Evolutionary conservation across 2,888 invertebrate species (phyloP), one percentile per base, ranked within the genome.

Genomic region (Tachina fera): DNA sequence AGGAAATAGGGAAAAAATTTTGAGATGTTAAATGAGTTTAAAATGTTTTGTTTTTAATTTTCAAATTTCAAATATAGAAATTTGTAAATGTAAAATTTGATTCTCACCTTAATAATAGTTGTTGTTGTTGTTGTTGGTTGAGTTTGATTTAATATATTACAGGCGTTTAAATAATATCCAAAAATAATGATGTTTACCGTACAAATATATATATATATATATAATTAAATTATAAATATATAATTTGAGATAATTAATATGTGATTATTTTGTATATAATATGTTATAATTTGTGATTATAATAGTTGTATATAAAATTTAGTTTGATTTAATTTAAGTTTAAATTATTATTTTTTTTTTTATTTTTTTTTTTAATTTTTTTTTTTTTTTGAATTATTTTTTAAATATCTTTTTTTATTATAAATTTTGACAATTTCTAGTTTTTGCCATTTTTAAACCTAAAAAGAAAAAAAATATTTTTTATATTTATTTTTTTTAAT

Each of bases 401-500:
- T 49, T 74, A 16, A 58, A 31, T 65, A 68, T 4, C 1, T 31
- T 8, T 67, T 74, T 72, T 31, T 2, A 43, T 14, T 9, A 45
- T 47, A 68, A 16, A 49, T 67, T 43, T 61, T 47, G 51, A 51
- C 43, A 74, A n/a, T 58, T 76, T 53, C 45, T 67, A 77, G 83
- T 83, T 83, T 77, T 83, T 72, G 77, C 71, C 77, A 78, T 83
- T 60, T 61, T 83, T 72, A 68, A 61, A 61, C 39, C 83, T 83
- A n/a, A 45, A 72, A 70, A 31, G 13, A 67, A 49, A 5, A 67
- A 6, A 49, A 75, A 13, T 68, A 13, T 45, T 53, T 76, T 16
- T 43, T 39, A 39, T 22, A 10, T 16, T 19, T 49, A 10, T 72
- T 76, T 45, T 60, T 49, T 3, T 58, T 60, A 68, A 47, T 13